phyloP scores from a whole-genome alignment of 2,888 invertebrate genomes.

The Hemicrepidius hirtus region DNA sequence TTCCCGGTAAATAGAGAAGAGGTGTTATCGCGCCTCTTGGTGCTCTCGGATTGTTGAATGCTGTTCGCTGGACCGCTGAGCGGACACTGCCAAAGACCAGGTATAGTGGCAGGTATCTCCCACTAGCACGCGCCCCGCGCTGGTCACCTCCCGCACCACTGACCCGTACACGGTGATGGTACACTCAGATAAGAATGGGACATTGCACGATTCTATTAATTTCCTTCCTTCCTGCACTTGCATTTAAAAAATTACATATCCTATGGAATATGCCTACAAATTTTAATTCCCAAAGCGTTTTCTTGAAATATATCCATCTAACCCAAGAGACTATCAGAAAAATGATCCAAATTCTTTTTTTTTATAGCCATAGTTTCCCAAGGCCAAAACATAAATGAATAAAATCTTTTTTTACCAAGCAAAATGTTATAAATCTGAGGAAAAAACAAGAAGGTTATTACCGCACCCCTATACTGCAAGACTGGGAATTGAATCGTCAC shows the following conservation, averaged over 20 bases:
- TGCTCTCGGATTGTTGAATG: constrained; percentile 8
- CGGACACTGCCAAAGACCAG: constrained; percentile 58
- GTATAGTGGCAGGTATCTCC: constrained; percentile 61
- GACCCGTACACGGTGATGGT: constrained; percentile 53
- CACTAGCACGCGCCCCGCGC: constrained; percentile 59
- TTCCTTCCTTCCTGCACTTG: constrained; percentile 34
- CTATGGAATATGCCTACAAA: no score
- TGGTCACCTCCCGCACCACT: constrained; percentile 55
- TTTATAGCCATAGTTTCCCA: no score
- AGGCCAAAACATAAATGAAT: no score
- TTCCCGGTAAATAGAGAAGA: constrained; percentile 40
- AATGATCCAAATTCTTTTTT: no score
- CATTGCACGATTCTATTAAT: constrained; percentile 50
- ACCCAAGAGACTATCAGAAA: no score
- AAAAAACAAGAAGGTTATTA: no score
- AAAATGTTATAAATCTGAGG: no score
- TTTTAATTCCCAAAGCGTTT: no score
- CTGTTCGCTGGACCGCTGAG: constrained; percentile 53
- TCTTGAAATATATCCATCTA: no score
- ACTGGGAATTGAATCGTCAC: no score
- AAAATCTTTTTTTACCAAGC: no score
- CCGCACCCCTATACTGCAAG: no score
- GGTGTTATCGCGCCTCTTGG: neutral
- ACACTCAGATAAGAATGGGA: constrained; percentile 54
- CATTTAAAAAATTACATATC: neutral